Conservation (phyloP, 2,113 vertebrate genomes). For the Burhinus bistriatus region DNA sequence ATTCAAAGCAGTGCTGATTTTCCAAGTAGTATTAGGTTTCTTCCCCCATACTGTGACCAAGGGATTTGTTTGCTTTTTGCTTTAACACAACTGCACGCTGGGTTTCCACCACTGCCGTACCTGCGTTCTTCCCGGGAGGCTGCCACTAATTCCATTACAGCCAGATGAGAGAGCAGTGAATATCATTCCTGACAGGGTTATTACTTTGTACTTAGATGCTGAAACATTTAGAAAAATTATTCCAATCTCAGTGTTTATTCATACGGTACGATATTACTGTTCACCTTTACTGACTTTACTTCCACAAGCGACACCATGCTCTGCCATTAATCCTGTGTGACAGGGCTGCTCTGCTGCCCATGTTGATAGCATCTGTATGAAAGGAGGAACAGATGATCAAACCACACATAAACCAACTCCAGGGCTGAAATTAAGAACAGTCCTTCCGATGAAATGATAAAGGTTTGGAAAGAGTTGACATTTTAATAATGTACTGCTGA, state of each 20-base stretch:
- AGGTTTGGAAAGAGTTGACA: not conserved
- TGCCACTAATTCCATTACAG: not conserved
- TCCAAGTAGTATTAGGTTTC: not conserved
- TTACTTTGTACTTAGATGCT: slow-evolving; percentile 28
- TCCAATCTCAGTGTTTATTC: not conserved
- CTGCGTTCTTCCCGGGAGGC: not conserved
- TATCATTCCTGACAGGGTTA: slow-evolving; percentile 39
- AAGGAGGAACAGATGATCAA: not conserved
- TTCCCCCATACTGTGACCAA: not conserved
- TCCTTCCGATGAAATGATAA: not conserved
- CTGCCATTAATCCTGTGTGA: not conserved
- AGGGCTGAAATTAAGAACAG: not conserved
- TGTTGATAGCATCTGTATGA: not conserved
- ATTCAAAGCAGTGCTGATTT: not conserved
- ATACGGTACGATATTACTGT: not conserved
- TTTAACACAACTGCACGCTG: not conserved
- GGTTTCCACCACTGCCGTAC: not conserved
- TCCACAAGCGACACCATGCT: not conserved
- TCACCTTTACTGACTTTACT: not conserved
- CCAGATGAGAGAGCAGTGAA: not conserved
- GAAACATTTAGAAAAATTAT: slow-evolving; percentile 36
- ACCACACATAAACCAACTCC: not conserved
- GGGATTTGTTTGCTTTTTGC: slow-evolving; percentile 3
- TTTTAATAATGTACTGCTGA: not conserved
- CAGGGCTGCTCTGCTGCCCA: not conserved